phyloP scores from a whole-genome alignment of 2,113 vertebrate species.

The Danionella cerebrum region DNA sequence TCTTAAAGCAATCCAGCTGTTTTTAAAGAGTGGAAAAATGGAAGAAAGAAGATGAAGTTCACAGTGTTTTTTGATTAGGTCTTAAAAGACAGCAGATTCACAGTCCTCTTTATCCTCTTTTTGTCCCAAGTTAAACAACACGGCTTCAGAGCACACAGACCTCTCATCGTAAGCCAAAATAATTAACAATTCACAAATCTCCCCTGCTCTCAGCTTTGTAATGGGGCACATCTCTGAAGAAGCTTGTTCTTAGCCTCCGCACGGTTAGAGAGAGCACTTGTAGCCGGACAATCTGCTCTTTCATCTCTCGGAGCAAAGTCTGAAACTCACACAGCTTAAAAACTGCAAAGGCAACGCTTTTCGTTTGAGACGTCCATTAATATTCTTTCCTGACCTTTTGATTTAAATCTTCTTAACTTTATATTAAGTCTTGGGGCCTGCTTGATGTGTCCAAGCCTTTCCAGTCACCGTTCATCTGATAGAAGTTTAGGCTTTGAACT shows the following conservation, averaged over 20 bases:
- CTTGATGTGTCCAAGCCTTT: slow-evolving; percentile 61
- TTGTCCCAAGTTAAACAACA: slow-evolving; percentile 23
- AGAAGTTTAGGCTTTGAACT: slow-evolving; percentile 21
- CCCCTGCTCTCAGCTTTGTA: slow-evolving; percentile 31
- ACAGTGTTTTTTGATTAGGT: slow-evolving; percentile 28
- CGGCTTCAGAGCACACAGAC: slow-evolving; percentile 20
- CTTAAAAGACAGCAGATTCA: slow-evolving; percentile 34
- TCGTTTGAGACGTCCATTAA: slow-evolving; percentile 47
- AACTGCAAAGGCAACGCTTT: slow-evolving; percentile 48
- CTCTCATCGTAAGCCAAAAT: slow-evolving; percentile 41
- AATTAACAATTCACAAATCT: slow-evolving; percentile 47
- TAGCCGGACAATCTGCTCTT: slow-evolving; percentile 52
- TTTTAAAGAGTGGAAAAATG: neutral
- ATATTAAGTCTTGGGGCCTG: slow-evolving; percentile 66
- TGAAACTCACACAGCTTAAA: slow-evolving; percentile 60
- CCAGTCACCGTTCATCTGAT: slow-evolving; percentile 61
- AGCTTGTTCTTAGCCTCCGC: slow-evolving; percentile 51
- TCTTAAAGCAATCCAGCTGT: neutral
- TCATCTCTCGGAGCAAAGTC: slow-evolving; percentile 61
- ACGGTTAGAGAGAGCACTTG: slow-evolving; percentile 43
- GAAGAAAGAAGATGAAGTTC: slow-evolving; percentile 14
- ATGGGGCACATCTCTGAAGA: slow-evolving; percentile 46
- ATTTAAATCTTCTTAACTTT: slow-evolving; percentile 74
- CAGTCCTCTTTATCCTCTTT: slow-evolving; percentile 11
- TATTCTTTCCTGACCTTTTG: slow-evolving; percentile 64